phyloP scores from a whole-genome alignment of 2,113 vertebrate genomes.

The Campylomormyrus tamandua region DNA sequence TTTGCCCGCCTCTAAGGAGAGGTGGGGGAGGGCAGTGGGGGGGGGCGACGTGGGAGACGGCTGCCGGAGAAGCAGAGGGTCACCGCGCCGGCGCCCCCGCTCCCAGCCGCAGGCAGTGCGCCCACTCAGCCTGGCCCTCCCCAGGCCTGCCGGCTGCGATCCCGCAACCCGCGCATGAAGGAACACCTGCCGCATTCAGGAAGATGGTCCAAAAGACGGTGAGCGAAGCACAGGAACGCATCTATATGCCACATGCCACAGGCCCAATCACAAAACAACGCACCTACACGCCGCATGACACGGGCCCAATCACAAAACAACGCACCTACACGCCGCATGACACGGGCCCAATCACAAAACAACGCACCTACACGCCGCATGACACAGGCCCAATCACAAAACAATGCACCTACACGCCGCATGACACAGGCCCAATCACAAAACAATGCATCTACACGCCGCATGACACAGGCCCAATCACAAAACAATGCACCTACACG shows the following conservation, averaged over 20 bases:
- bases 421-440: too few species aligned
- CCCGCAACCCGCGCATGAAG: neutral
- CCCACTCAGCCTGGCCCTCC: conserved; percentile 39
- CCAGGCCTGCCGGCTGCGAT: neutral
- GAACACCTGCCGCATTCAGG: conserved; percentile 38
- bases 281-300: neutral
- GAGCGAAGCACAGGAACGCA: neutral
- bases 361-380: too few species aligned
- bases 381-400: too few species aligned
- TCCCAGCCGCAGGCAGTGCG: conserved; percentile 37
- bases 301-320: too few species aligned
- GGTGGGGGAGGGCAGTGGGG: neutral
- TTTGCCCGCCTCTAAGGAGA: conserved; percentile 50
- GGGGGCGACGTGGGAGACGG: neutral
- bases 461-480: too few species aligned
- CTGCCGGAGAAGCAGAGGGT: conserved; percentile 44
- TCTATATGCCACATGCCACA: neutral
- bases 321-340: too few species aligned
- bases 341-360: too few species aligned
- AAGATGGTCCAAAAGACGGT: conserved; percentile 8
- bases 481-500: too few species aligned
- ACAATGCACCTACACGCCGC: too few species aligned
- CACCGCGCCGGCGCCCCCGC: conserved; percentile 33
- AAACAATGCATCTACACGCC: too few species aligned
- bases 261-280: neutral